Percentiles rank a stretch among this genome's conserved stretches.
Evolutionary conservation across 2,113 vertebrate species (phyloP).

Genomic region (Sinocyclocheilus grahami): DNA sequence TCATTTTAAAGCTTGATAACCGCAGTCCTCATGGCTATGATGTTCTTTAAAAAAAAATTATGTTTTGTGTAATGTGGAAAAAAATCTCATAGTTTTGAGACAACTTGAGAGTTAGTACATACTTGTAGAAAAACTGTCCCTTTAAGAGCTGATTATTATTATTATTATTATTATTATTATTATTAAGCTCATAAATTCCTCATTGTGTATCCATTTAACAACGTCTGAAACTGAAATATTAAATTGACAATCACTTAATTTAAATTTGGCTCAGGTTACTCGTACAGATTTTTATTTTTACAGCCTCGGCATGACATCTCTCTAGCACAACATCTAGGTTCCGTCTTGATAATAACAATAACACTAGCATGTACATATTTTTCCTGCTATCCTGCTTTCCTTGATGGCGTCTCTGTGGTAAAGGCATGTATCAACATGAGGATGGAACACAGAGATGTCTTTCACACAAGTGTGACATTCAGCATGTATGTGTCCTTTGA

Average conservation of each 20-base stretch:
- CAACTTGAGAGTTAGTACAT: not conserved
- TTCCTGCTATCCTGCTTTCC: conserved; percentile 3
- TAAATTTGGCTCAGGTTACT: not conserved
- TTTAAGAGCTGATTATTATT: no score
- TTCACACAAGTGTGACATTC: conserved; percentile 43
- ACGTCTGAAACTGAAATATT: not conserved
- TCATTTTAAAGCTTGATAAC: not conserved
- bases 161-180: no score
- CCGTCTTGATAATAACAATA: conserved; percentile 16
- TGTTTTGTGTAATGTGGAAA: no score
- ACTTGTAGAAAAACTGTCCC: no score
- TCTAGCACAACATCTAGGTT: not conserved
- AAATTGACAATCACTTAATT: not conserved
- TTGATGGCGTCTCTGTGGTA: conserved; percentile 6
- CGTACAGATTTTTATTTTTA: not conserved
- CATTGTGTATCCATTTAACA: no score
- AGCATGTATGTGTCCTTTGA: conserved; percentile 26
- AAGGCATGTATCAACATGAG: conserved; percentile 29
- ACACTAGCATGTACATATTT: not conserved
- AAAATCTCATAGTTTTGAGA: not conserved
- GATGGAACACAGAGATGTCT: conserved; percentile 36
- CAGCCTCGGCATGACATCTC: not conserved
- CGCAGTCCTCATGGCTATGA: not conserved
- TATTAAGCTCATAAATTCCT: no score
- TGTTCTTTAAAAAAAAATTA: not conserved